phyloP scores from a whole-genome alignment of 2,888 invertebrate genomes.

The Macrosoma leucophasiata region DNA sequence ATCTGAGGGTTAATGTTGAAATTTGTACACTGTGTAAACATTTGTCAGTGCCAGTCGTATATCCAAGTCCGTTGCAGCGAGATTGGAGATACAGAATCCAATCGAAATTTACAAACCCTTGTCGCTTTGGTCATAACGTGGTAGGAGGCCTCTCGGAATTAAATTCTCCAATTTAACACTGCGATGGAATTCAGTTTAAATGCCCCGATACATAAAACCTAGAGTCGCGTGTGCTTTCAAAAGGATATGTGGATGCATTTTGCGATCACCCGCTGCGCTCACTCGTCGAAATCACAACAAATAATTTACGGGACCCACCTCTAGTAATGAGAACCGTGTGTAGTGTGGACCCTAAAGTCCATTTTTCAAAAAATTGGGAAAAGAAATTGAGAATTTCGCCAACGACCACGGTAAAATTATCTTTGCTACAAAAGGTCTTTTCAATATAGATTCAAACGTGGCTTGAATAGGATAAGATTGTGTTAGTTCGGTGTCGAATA shows the following conservation, averaged over 20 bases:
- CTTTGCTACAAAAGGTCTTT: too few species aligned
- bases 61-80: constrained; percentile 51
- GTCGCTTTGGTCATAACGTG: constrained; percentile 67
- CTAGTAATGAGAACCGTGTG: constrained; percentile 67
- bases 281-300: constrained; percentile 71
- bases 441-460: too few species aligned
- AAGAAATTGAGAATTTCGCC: too few species aligned
- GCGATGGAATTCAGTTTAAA: constrained; percentile 39
- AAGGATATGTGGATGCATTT: constrained; percentile 58
- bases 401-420: too few species aligned
- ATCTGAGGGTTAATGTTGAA: constrained; percentile 49
- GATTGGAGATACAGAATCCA: constrained; percentile 68
- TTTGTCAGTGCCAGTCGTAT: constrained; percentile 61
- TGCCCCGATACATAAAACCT: constrained; percentile 32
- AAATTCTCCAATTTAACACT: constrained; percentile 40
- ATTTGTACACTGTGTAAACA: constrained; percentile 65
- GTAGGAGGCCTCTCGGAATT: constrained; percentile 69
- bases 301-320: constrained; percentile 70
- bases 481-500: too few species aligned
- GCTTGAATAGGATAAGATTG: too few species aligned
- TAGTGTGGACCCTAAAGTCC: constrained; percentile 63
- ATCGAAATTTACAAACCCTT: constrained; percentile 72
- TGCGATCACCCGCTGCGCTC: constrained; percentile 68
- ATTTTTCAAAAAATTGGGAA: too few species aligned
- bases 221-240: constrained; percentile 32